Evolutionary conservation across 2,797 vertebrate species (phyloP).

Genomic region (Gephyroberyx darwinii): DNA sequence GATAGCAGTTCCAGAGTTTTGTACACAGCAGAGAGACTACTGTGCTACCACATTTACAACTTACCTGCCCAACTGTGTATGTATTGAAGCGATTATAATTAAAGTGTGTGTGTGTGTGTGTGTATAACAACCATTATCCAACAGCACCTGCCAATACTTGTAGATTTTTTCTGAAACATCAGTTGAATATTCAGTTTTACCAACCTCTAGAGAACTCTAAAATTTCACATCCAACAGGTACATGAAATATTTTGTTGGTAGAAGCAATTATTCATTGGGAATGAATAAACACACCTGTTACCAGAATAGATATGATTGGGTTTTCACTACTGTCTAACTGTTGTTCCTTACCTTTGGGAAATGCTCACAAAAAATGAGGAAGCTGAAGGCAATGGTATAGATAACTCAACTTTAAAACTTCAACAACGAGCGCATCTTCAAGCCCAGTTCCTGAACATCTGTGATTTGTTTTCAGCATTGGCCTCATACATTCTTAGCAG

Average conservation of each 20-base stretch:
- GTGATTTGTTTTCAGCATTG: no score
- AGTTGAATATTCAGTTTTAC: neutral
- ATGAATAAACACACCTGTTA: neutral
- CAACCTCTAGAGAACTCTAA: neutral
- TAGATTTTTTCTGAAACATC: neutral
- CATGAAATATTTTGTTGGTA: neutral
- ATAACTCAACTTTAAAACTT: no score
- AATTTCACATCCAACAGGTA: neutral
- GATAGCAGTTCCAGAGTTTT: conserved; percentile 88
- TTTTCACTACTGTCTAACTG: neutral
- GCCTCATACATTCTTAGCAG: no score
- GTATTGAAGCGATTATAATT: conserved; percentile 55
- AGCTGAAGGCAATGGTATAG: no score
- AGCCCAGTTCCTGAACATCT: no score
- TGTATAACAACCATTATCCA: neutral
- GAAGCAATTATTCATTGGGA: neutral
- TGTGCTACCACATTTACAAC: conserved; percentile 84
- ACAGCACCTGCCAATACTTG: neutral
- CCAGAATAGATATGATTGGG: neutral
- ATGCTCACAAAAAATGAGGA: no score
- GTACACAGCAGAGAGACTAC: conserved; percentile 73
- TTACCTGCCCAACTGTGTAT: conserved; percentile 87
- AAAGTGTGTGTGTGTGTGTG: conserved; percentile 4
- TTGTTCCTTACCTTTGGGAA: no score
- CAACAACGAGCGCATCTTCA: no score